Evolutionary conservation across 2,113 vertebrate species (phyloP).

Genomic region (Corydoras maculifer): DNA sequence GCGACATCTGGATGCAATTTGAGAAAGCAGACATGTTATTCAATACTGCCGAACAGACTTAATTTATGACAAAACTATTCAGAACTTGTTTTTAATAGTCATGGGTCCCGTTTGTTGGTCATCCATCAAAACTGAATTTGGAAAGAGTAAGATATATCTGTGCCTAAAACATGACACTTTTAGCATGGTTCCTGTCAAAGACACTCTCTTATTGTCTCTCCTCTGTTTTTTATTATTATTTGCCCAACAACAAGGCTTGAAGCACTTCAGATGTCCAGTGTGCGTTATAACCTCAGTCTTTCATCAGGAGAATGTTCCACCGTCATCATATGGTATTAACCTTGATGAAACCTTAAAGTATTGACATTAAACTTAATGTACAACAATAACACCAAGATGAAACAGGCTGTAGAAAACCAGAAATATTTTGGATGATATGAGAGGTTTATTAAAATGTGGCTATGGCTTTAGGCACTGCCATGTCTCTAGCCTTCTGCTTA

Average conservation of each 20-base stretch:
- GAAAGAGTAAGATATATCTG: constrained; percentile 37
- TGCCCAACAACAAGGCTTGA: constrained; percentile 16
- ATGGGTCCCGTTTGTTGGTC: constrained; percentile 50
- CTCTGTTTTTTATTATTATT: constrained; percentile 36
- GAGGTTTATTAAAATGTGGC: constrained; percentile 12
- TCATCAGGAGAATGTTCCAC: not conserved
- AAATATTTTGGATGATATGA: not conserved
- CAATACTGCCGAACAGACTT: constrained; percentile 54
- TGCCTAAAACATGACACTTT: constrained; percentile 52
- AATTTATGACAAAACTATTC: constrained; percentile 62
- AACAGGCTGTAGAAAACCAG: not conserved
- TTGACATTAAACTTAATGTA: too few relatives aligned
- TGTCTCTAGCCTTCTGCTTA: constrained; percentile 6
- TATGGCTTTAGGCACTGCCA: constrained; percentile 10
- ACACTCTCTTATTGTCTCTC: constrained; percentile 50
- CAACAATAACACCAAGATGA: too few relatives aligned
- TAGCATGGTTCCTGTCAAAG: constrained; percentile 59
- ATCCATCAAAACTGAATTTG: constrained; percentile 59
- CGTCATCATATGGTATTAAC: constrained; percentile 3
- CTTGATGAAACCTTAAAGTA: too few relatives aligned
- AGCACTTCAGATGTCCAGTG: constrained; percentile 30
- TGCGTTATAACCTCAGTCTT: not conserved
- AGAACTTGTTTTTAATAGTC: constrained; percentile 55
- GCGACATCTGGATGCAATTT: constrained; percentile 71
- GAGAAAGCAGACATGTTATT: constrained; percentile 64